Conservation (phyloP, 1,140 invertebrate genomes). For the Myzus persicae region DNA sequence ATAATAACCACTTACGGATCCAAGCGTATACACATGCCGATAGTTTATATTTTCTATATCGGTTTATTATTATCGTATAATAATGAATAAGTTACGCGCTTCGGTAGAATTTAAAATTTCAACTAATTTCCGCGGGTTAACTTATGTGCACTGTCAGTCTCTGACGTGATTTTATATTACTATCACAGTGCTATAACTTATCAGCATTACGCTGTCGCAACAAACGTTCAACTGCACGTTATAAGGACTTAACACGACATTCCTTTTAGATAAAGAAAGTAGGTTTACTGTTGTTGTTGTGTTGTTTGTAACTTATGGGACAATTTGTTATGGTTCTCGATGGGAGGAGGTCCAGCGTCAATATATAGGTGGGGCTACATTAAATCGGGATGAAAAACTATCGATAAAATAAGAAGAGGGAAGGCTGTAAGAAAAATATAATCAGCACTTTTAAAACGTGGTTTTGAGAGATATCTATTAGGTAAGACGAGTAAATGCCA, state of each 20-base stretch:
- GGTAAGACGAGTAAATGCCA: not conserved
- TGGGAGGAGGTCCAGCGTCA: not conserved
- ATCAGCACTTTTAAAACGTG: constrained; percentile 2
- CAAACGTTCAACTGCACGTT: not conserved
- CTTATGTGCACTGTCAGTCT: not conserved
- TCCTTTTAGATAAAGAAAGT: constrained; percentile 51
- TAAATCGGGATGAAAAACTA: not conserved
- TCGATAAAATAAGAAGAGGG: not conserved
- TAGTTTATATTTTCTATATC: not conserved
- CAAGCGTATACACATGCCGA: not conserved
- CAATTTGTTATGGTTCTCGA: constrained; percentile 16
- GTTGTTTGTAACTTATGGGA: not conserved
- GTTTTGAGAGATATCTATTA: not conserved
- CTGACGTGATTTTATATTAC: not conserved
- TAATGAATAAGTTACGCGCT: not conserved
- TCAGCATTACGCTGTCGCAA: not conserved
- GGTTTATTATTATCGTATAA: not conserved
- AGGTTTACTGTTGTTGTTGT: constrained; percentile 15
- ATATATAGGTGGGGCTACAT: not conserved
- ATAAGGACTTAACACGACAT: constrained; percentile 29
- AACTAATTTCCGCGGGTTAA: constrained; percentile 12
- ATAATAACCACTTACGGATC: not conserved
- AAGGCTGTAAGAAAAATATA: not conserved
- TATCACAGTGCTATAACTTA: not conserved
- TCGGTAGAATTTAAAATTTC: constrained; percentile 10